Conservation (phyloP, 2,888 invertebrate genomes). For the Caenorhabditis uteleia region DNA sequence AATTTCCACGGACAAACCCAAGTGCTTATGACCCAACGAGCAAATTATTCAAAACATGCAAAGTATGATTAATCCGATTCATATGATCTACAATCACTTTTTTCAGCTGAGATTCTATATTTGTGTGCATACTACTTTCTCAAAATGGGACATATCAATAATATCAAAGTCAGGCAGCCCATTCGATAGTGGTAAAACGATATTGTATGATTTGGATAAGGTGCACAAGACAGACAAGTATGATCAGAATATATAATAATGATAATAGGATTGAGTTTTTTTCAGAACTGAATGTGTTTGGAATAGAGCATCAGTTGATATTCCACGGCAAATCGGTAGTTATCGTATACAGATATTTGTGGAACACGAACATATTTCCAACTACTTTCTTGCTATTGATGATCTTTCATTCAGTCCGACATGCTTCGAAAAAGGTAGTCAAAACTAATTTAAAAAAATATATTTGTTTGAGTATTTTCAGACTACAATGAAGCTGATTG, state of each 20-base stretch:
- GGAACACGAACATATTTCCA: neutral
- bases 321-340: slow-evolving; percentile 23
- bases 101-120: slow-evolving; percentile 27
- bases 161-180: slow-evolving; percentile 12
- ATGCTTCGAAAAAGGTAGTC: slow-evolving; percentile 25
- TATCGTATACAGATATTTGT: slow-evolving; percentile 31
- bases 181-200: slow-evolving; percentile 21
- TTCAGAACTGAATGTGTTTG: no score
- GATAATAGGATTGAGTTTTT: no score
- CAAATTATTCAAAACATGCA: slow-evolving; percentile 15
- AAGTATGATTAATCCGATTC: slow-evolving; percentile 4
- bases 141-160: slow-evolving; percentile 27
- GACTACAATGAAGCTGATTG: no score
- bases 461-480: neutral
- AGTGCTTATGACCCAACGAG: slow-evolving; percentile 15
- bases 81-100: neutral
- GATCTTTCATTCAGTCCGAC: slow-evolving; percentile 30
- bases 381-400: slow-evolving; percentile 21
- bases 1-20: slow-evolving; percentile 35
- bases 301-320: slow-evolving; percentile 4
- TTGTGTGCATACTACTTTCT: slow-evolving; percentile 3
- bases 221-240: no score
- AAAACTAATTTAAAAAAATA: neutral
- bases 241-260: no score
- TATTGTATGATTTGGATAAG: slow-evolving; percentile 5